Evolutionary conservation across 2,888 invertebrate species (phyloP), one percentile per base, ranked within the genome.

Genomic region (Orthosia gracilis): DNA sequence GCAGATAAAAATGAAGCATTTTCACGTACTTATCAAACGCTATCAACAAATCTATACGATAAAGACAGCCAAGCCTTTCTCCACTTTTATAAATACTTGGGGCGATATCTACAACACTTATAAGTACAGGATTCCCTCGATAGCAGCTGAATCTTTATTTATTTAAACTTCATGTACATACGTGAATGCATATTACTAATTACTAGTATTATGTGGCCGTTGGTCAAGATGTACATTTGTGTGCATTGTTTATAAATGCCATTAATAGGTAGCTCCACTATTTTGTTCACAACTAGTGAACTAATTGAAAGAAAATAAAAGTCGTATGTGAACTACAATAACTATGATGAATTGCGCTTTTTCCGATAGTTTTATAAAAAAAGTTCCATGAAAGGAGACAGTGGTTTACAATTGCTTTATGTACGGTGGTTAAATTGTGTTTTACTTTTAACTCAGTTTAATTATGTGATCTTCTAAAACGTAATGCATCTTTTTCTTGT

Each of bases 61-160:
- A 80, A 54, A 62, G 17, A 52, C 49, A 23, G 18, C n/a, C 40
- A 49, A 47, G 47, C 31, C 45, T 68, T 83, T 65, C 59, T 49
- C 54, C n/a, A 64, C 63, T 71, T 67, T 78, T 67, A 67, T 71
- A 71, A 82, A 82, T 78, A 67, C 72, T 76, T 58, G 18, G 23
- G 23, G 58, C 58, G 3, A 11, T 66, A 66, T 78, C 83, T 31
- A 17, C 49, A 52, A 1, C 23, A 61, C 52, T 52, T 49, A 62
- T 13, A 50, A 45, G 55, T 47, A 61, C 61, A 50, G 3, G 65
- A 65, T 26, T 76, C 47, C 54, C 55, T 57, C 21, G 52, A 76
- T 61, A 76, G 9, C 21, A 21, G 1, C 21, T 52, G n/a, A 63
- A 63, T 63, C 52, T 45, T n/a, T n/a, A n/a, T n/a, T n/a, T n/a